Conservation (phyloP, 2,797 vertebrate genomes). For the Onychomys leucogaster region DNA sequence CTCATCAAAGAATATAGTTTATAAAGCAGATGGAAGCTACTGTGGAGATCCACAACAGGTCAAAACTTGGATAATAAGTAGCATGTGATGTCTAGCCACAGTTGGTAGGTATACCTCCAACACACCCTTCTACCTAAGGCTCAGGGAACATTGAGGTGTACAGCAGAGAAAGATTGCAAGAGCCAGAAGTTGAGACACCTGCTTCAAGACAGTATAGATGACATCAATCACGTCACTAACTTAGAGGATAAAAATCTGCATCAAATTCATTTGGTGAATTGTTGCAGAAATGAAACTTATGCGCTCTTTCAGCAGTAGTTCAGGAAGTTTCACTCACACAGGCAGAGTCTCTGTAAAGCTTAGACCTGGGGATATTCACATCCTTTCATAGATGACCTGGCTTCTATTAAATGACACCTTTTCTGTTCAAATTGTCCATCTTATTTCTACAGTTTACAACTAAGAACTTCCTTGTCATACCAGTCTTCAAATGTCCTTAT, state of each 20-base stretch:
- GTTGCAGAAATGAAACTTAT: neutral
- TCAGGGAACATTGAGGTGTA: neutral
- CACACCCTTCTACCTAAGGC: neutral
- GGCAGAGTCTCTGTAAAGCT: neutral
- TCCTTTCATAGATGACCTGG: conserved; percentile 5
- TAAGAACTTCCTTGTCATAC: neutral
- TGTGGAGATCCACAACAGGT: neutral
- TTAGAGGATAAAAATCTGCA: neutral
- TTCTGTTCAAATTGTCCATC: neutral
- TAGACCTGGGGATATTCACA: neutral
- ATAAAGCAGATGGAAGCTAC: neutral
- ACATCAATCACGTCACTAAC: neutral
- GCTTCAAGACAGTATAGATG: neutral
- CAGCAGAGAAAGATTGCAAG: neutral
- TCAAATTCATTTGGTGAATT: neutral
- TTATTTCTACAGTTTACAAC: neutral
- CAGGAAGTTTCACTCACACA: neutral
- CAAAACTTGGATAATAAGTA: neutral
- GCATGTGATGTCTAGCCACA: neutral
- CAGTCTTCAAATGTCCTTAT: neutral
- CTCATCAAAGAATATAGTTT: neutral
- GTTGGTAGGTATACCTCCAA: neutral
- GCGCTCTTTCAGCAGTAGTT: neutral
- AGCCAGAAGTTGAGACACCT: neutral
- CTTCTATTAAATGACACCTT: conserved; percentile 4